Evolutionary conservation across 2,797 vertebrate species (phyloP).

Genomic region (Pampus argenteus): DNA sequence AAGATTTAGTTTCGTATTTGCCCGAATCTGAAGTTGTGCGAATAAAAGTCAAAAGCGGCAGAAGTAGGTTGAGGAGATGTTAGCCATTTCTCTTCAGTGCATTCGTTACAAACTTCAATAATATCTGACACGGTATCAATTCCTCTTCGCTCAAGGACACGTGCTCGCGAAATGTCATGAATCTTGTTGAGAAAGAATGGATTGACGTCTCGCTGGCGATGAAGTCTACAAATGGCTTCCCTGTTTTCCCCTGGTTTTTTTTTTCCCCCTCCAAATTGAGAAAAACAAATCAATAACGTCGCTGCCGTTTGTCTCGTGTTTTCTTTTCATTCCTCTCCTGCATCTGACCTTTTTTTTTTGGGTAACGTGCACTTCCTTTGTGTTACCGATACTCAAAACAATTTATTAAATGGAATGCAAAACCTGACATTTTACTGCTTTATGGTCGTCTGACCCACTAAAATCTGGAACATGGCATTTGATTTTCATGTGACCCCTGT

Average conservation of each 20-base stretch:
- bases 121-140: slow-evolving; percentile 78
- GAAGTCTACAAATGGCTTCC: slow-evolving; percentile 76
- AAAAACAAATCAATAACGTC: slow-evolving; percentile 80
- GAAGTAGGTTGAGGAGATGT: slow-evolving; percentile 70
- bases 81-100: slow-evolving; percentile 51
- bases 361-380: slow-evolving; percentile 61
- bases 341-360: slow-evolving; percentile 82
- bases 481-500: slow-evolving; percentile 59
- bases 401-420: slow-evolving; percentile 74
- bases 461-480: slow-evolving; percentile 67
- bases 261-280: slow-evolving; percentile 49
- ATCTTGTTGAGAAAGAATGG: slow-evolving; percentile 72
- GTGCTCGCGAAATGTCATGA: slow-evolving; percentile 76
- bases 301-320: slow-evolving; percentile 58
- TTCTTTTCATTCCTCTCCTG: slow-evolving; percentile 54
- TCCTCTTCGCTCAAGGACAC: slow-evolving; percentile 76
- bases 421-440: slow-evolving; percentile 77
- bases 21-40: slow-evolving; percentile 38
- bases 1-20: slow-evolving; percentile 7
- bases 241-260: slow-evolving; percentile 18
- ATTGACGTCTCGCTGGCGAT: slow-evolving; percentile 73
- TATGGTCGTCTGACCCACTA: slow-evolving; percentile 52
- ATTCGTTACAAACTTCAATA: slow-evolving; percentile 78
- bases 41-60: slow-evolving; percentile 49
- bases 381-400: slow-evolving; percentile 66